phyloP scores from a whole-genome alignment of 2,888 invertebrate species.

The Hirudinaria manillensis region DNA sequence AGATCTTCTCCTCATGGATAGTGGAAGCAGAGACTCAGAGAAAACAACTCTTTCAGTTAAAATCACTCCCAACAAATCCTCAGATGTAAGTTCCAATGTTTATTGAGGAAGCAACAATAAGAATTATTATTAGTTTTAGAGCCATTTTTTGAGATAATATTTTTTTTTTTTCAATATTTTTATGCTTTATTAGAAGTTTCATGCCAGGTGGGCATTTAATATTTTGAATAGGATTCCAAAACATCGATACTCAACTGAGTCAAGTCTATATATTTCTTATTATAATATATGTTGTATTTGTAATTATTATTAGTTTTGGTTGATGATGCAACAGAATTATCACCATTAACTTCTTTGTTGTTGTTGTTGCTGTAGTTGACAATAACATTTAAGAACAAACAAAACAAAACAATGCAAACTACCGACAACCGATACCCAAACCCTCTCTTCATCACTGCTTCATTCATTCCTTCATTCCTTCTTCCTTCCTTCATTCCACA shows the following conservation, averaged over 20 bases:
- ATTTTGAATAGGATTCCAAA: background rate
- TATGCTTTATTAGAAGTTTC: no score
- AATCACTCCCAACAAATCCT: constrained; percentile 14
- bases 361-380: no score
- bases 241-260: background rate
- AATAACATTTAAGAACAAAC: no score
- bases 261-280: background rate
- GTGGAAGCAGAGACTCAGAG: constrained; percentile 60
- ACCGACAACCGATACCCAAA: no score
- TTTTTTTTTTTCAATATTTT: constrained; percentile 12
- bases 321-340: no score
- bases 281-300: background rate
- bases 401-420: no score
- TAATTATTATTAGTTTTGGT: no score
- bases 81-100: background rate
- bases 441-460: no score
- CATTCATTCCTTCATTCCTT: no score
- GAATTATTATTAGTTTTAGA: constrained; percentile 10
- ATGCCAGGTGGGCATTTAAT: no score
- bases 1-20: constrained; percentile 50
- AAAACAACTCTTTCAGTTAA: constrained; percentile 75
- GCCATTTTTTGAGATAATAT: background rate
- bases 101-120: background rate
- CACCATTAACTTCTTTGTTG: no score
- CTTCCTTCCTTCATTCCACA: background rate